Conservation (phyloP, 2,113 vertebrate genomes). For the Paratilapia polleni region DNA sequence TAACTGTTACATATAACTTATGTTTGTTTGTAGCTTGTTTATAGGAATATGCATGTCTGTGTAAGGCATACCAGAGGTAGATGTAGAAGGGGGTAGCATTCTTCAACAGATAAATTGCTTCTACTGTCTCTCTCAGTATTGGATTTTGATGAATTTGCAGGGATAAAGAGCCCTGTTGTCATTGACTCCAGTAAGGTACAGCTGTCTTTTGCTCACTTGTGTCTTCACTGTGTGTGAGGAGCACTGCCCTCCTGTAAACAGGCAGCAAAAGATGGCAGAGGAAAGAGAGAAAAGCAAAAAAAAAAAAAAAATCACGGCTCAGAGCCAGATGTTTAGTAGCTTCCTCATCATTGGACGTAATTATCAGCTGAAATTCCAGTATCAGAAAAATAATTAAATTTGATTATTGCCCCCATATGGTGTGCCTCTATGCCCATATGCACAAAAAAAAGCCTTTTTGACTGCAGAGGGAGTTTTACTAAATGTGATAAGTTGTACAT, state of each 20-base stretch:
- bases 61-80: not conserved
- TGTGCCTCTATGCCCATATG: not conserved
- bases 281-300: not conserved
- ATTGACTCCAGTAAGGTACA: not conserved
- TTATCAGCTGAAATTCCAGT: not conserved
- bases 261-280: not conserved
- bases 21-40: not conserved
- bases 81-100: not conserved
- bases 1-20: no score
- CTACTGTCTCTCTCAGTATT: not conserved
- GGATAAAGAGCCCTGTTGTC: rapidly evolving
- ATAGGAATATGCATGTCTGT: not conserved
- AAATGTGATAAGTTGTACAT: not conserved
- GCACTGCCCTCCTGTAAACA: not conserved
- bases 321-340: not conserved
- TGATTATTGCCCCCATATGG: not conserved
- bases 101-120: not conserved
- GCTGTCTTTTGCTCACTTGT: not conserved
- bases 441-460: not conserved
- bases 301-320: not conserved
- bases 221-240: rapidly evolving
- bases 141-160: not conserved
- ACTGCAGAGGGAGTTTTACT: not conserved
- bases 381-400: not conserved
- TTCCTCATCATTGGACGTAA: not conserved